Conservation (phyloP, 2,888 invertebrate genomes). For the Vanessa cardui region DNA sequence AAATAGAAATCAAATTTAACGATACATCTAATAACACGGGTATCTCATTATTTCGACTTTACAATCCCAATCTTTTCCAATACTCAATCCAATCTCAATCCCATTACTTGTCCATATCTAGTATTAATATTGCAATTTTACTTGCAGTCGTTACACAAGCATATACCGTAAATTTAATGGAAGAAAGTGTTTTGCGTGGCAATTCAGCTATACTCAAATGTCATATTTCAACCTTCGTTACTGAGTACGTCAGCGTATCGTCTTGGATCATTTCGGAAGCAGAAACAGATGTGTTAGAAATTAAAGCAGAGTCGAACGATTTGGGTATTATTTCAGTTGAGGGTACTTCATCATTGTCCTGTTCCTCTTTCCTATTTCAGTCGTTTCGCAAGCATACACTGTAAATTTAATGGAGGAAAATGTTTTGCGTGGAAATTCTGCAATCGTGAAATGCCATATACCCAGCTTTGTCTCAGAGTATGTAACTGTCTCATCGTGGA, state of each 20-base stretch:
- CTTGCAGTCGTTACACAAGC: conserved; percentile 93
- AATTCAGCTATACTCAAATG: conserved; percentile 95
- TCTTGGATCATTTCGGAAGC: conserved; percentile 93
- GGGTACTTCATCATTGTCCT: conserved; percentile 35
- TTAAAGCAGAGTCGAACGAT: conserved; percentile 67
- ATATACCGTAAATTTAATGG: conserved; percentile 94
- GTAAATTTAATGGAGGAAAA: conserved; percentile 97
- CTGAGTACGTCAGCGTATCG: conserved; percentile 93
- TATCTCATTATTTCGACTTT: conserved; percentile 45
- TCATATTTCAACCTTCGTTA: conserved; percentile 96
- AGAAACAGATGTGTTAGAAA: conserved; percentile 73
- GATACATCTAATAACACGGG: conserved; percentile 61
- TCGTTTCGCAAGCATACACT: conserved; percentile 93
- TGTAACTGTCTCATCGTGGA: conserved; percentile 93
- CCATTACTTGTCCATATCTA: conserved; percentile 4
- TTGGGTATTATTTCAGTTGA: conserved; percentile 60
- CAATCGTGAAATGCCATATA: conserved; percentile 95
- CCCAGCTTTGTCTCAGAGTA: conserved; percentile 96
- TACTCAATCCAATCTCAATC: conserved; percentile 7
- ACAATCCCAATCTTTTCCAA: conserved; percentile 21
- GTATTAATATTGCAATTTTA: conserved; percentile 47
- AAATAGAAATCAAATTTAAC: conserved; percentile 64
- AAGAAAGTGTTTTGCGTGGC: conserved; percentile 94
- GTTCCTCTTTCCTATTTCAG: conserved; percentile 80
- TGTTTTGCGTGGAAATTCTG: conserved; percentile 94